Evolutionary conservation across 1,140 invertebrate species (phyloP).

Genomic region (Heliconius hermathena): DNA sequence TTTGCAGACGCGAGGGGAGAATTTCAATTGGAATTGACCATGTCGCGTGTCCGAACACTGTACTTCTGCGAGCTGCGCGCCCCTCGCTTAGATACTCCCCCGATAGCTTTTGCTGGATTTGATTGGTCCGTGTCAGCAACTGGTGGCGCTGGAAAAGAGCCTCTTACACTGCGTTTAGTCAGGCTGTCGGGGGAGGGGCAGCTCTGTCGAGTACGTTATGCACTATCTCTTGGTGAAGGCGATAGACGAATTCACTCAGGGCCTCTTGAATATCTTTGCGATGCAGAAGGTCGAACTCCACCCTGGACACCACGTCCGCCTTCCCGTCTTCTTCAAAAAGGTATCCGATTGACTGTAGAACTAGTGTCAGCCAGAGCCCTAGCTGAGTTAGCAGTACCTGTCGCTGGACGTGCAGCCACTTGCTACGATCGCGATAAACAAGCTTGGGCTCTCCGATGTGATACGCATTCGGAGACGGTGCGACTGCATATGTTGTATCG

Average conservation of each 20-base stretch:
- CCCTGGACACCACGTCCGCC: constrained; percentile 87
- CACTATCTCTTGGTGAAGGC: constrained; percentile 87
- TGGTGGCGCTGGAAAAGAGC: constrained; percentile 83
- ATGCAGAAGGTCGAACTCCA: constrained; percentile 87
- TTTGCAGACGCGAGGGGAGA: constrained; percentile 93
- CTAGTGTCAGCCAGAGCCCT: constrained; percentile 84
- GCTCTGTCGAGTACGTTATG: constrained; percentile 89
- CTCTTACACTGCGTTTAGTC: constrained; percentile 85
- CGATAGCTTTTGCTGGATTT: constrained; percentile 84
- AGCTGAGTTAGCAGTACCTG: constrained; percentile 89
- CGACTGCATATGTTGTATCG: constrained; percentile 91
- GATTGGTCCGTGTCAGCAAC: constrained; percentile 92
- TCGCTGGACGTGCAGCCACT: constrained; percentile 86
- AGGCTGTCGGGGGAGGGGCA: constrained; percentile 92
- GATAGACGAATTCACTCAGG: constrained; percentile 89
- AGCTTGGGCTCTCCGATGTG: constrained; percentile 91
- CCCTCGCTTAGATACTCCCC: constrained; percentile 78
- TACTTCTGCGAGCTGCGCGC: constrained; percentile 88
- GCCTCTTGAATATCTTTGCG: constrained; percentile 89
- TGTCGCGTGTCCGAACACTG: constrained; percentile 89
- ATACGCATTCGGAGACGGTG: constrained; percentile 90
- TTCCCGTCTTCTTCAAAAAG: constrained; percentile 63
- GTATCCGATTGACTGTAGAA: constrained; percentile 67
- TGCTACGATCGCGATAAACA: constrained; percentile 92
- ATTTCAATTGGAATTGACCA: constrained; percentile 91